Percentiles rank a stretch among this genome's conserved stretches.
Evolutionary conservation across 2,888 invertebrate species (phyloP).

Genomic region (Saturnia japonica): DNA sequence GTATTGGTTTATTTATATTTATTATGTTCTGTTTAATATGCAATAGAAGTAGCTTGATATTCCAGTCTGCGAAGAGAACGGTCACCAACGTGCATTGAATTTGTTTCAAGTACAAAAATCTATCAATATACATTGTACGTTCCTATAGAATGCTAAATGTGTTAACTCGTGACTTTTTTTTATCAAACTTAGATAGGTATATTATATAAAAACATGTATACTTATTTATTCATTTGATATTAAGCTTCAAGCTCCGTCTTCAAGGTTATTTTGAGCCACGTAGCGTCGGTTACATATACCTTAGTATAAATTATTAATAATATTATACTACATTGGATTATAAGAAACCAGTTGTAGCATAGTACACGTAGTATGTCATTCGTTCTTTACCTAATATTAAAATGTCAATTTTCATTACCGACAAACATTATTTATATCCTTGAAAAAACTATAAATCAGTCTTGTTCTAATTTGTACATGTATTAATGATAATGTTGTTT

Average conservation of each 20-base stretch:
- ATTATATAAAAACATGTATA: neutral
- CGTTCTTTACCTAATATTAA: neutral
- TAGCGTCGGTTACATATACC: neutral
- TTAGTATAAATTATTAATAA: neutral
- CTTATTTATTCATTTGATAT: neutral
- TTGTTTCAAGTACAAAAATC: conserved; percentile 30
- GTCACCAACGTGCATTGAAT: conserved; percentile 66
- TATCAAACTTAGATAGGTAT: neutral
- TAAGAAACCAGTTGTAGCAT: neutral
- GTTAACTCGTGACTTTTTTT: neutral
- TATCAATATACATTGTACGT: neutral
- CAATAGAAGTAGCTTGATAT: conserved; percentile 58
- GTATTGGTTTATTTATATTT: conserved; percentile 19
- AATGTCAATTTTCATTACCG: neutral
- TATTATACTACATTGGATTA: neutral
- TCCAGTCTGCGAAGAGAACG: conserved; percentile 64
- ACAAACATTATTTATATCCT: conserved; percentile 1
- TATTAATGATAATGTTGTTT: neutral
- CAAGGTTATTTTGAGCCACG: conserved; percentile 8
- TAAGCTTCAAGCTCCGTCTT: neutral
- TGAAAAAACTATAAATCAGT: neutral
- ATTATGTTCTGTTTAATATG: conserved; percentile 54
- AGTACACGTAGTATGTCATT: neutral
- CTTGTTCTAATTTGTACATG: neutral
- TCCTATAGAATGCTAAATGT: conserved; percentile 1